A percentile compares a stretch with the other conserved stretches of the same genome.
phyloP scores from a whole-genome alignment of 2,113 vertebrate species.

The Amblyornis subalaris region DNA sequence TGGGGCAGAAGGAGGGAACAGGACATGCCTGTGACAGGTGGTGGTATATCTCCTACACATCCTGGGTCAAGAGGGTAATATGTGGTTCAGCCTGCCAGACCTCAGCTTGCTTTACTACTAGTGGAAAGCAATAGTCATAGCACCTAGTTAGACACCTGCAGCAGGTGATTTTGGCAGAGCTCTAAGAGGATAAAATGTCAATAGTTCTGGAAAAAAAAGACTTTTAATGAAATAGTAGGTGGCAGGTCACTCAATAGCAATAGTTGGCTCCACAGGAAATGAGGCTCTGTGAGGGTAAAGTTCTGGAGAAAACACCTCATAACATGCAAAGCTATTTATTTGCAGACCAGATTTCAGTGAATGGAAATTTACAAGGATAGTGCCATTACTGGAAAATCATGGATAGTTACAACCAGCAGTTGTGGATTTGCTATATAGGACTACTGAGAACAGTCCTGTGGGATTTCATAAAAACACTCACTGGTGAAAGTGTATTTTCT shows the following conservation, averaged over 20 bases:
- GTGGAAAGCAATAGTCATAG: not conserved
- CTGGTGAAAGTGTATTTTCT: conserved; percentile 12
- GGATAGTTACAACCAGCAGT: not conserved
- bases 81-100: conserved; percentile 39
- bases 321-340: not conserved
- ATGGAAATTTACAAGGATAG: conserved; percentile 52
- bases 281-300: not conserved
- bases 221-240: conserved; percentile 2
- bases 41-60: conserved; percentile 41
- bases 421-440: not conserved
- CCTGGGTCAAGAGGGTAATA: conserved; percentile 50
- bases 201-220: not conserved
- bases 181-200: not conserved
- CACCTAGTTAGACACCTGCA: not conserved
- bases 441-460: not conserved
- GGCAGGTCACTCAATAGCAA: not conserved
- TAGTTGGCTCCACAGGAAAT: not conserved
- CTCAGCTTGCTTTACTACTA: not conserved
- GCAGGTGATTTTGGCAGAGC: conserved; percentile 1
- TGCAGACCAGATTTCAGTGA: conserved; percentile 31
- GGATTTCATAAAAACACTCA: not conserved
- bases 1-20: conserved; percentile 21
- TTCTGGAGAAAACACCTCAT: conserved; percentile 13
- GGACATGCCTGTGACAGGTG: conserved; percentile 12
- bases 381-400: not conserved